These are phyloP conservation scores for Rhynchopsitta pachyrhyncha DNA, from an alignment of 2,113 vertebrate genomes.

Conservation along the genomic window DNA sequence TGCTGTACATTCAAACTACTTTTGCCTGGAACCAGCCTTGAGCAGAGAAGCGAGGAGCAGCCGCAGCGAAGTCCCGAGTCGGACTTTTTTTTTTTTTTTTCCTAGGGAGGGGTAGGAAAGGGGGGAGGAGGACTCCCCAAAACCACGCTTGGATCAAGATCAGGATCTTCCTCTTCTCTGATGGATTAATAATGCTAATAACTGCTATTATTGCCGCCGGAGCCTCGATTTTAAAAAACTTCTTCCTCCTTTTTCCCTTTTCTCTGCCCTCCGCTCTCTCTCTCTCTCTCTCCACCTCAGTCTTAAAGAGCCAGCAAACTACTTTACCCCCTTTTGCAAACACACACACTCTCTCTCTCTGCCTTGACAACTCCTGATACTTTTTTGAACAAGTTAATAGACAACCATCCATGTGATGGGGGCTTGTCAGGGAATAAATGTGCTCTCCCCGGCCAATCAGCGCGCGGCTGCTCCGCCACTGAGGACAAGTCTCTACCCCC, in stretches of 20 bases:
- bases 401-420: conserved; percentile 99
- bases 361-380: conserved; percentile 99
- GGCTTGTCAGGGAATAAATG: conserved; percentile 99
- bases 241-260: conserved; percentile 76
- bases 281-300: conserved; percentile 61
- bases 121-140: conserved; percentile 69
- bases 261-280: conserved; percentile 15
- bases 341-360: conserved; percentile 75
- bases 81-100: conserved; percentile 40
- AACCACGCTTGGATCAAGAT: conserved; percentile 50
- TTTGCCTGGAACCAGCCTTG: conserved; percentile 47
- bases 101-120: conserved; percentile 67
- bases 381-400: conserved; percentile 99
- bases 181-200: conserved; percentile 65
- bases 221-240: conserved; percentile 73
- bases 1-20: conserved; percentile 96
- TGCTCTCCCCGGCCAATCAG: conserved; percentile 91
- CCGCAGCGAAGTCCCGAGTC: conserved; percentile 36
- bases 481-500: conserved; percentile 73
- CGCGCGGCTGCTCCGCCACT: conserved; percentile 81
- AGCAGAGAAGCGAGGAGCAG: conserved; percentile 27
- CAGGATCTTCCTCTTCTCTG: conserved; percentile 57
- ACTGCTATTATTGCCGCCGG: conserved; percentile 58
- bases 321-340: conserved; percentile 86
- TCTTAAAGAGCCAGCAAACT: conserved; percentile 91